A percentile compares a stretch with the other conserved stretches of the same genome.
Evolutionary conservation across 2,888 invertebrate species (phyloP).

Genomic region (Xestia rhomboidea): DNA sequence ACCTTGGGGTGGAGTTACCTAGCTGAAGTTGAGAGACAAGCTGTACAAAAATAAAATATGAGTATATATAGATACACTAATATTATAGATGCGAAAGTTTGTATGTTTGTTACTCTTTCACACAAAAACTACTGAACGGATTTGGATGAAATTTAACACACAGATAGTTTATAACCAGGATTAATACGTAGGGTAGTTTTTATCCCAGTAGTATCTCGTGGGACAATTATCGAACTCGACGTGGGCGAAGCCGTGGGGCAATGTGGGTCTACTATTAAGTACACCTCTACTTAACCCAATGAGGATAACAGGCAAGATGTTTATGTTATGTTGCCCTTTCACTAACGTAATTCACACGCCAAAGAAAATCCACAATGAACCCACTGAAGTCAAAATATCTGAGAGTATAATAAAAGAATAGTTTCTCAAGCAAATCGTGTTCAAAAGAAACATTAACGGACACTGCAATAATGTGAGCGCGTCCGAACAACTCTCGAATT

Average conservation of each 20-base stretch:
- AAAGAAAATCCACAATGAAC: background rate
- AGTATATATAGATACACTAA: background rate
- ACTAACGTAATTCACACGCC: background rate
- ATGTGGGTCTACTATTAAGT: no score
- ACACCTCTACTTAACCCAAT: no score
- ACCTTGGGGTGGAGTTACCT: background rate
- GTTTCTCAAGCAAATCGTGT: background rate
- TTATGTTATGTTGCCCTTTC: background rate
- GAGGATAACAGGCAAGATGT: no score
- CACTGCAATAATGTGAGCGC: background rate
- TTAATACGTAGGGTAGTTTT: no score
- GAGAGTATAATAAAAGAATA: background rate
- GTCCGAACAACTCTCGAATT: background rate
- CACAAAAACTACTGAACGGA: no score
- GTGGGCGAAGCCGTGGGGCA: no score
- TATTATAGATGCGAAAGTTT: no score
- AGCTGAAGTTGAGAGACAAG: background rate
- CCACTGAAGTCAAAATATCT: background rate
- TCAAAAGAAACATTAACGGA: background rate
- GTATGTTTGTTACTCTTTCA: no score
- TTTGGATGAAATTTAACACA: no score
- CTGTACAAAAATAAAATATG: background rate
- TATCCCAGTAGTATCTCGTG: no score
- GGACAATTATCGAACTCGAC: no score
- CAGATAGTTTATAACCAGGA: no score